A percentile compares a stretch with the other conserved stretches of the same genome.
Conservation (phyloP, 2,888 invertebrate species). For the Acrobasis repandana region DNA sequence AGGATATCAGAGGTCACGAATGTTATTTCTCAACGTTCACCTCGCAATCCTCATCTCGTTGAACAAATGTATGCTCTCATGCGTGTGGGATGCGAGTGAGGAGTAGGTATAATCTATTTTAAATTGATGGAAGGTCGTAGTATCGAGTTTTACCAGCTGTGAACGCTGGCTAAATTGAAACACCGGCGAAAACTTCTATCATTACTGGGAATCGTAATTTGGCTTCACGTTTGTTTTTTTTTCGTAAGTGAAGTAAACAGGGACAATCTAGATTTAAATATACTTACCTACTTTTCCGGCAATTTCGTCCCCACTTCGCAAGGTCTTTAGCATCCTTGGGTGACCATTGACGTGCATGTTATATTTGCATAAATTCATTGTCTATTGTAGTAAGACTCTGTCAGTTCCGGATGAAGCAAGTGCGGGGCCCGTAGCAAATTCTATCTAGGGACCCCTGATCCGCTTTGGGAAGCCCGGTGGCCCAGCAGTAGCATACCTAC, state of each 20-base stretch:
- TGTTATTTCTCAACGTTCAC: constrained; percentile 10
- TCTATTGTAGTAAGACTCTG: too few relatives aligned
- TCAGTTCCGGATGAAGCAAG: too few relatives aligned
- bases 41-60: background rate
- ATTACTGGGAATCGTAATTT: constrained; percentile 6
- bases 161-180: constrained; percentile 37
- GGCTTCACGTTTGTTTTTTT: background rate
- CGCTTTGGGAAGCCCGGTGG: too few relatives aligned
- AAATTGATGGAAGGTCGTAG: constrained; percentile 74
- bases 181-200: constrained; percentile 34
- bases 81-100: constrained; percentile 30
- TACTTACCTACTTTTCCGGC: too few relatives aligned
- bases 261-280: too few relatives aligned
- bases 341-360: too few relatives aligned
- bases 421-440: too few relatives aligned
- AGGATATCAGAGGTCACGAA: background rate
- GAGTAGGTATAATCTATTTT: constrained; percentile 66
- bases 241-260: background rate
- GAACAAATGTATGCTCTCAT: constrained; percentile 23
- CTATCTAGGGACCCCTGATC: too few relatives aligned
- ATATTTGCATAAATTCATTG: too few relatives aligned
- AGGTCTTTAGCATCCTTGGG: too few relatives aligned
- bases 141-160: constrained; percentile 47
- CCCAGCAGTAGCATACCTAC: too few relatives aligned
- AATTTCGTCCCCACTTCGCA: too few relatives aligned